Base-by-base conservation (phyloP, 1,140 invertebrate species). In the Cepaea nemoralis region DNA sequence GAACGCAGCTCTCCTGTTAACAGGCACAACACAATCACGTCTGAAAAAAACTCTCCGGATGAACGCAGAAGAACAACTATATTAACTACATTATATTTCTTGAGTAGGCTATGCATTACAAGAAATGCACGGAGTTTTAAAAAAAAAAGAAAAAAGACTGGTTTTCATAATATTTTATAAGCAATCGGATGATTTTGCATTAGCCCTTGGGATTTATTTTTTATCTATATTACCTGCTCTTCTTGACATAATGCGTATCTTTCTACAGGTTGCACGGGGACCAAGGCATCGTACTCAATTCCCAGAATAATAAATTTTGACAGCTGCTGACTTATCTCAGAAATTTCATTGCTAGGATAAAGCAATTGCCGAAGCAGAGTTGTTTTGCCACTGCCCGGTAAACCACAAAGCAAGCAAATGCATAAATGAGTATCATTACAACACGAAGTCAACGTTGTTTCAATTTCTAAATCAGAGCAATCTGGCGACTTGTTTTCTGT, bases 401-500 rank as follows among this genome's bases (percentile, higher is more conserved):
- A 19, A 63, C 59, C 59, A 63, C 59, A 63, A 63, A 63, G 59
- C 59, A 63, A 63, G 16, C 59, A 63, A 63, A 63, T 63, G 59
- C 59, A 63, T 31, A 63, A 31, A 6, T 27, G 2, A 27, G 10
- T 63, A 31, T 63, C 10, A 16, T 55, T 55, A 45, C 42, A 45
- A 45, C 42, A 45, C n/a, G 50, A n/a, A 55, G 5, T 14, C 24
- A n/a, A 55, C 5, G 59, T 12, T 31, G 59, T 31, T 31, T 6
- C 27, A 27, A 6, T 19, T 31, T 63, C n/a, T 5, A 27, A 27
- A 63, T 63, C 33, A 31, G 5, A 22, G 16, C n/a, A 31, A 55
- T 5, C 27, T 31, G 3, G 33, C 27, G n/a, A 31, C 10, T 31
- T 63, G 59, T 31, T 63, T 63, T 63, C 59, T 27, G 2, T 63